Conservation (phyloP, 2,888 invertebrate species). For the Cephus rjabovi region DNA sequence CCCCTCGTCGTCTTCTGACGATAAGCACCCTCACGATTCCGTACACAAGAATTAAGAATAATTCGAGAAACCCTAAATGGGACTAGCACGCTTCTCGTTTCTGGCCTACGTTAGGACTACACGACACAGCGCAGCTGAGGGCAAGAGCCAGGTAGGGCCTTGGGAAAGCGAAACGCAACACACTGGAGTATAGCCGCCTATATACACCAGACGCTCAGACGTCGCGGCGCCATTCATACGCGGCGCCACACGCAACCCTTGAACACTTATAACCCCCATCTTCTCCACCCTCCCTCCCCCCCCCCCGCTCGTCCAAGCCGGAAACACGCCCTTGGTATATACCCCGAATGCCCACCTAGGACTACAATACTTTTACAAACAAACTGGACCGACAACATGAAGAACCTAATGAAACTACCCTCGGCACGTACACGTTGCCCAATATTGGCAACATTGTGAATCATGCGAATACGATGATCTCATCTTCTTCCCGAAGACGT, state of each 20-base stretch:
- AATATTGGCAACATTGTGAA: not conserved
- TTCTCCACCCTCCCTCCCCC: not conserved
- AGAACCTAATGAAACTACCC: not conserved
- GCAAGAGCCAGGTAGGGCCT: not conserved
- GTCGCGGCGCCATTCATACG: slow-evolving; percentile 59
- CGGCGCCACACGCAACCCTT: slow-evolving; percentile 64
- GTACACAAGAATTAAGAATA: not conserved
- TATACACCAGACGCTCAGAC: slow-evolving; percentile 50
- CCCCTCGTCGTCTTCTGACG: not conserved
- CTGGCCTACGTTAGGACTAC: not conserved
- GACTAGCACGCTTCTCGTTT: not conserved
- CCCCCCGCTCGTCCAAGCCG: slow-evolving; percentile 1
- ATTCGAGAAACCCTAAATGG: not conserved
- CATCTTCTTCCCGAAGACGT: not conserved
- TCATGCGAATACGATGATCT: not conserved
- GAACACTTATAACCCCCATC: slow-evolving; percentile 48
- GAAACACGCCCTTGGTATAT: not conserved
- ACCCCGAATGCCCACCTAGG: not conserved
- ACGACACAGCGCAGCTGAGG: not conserved
- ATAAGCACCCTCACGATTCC: not conserved
- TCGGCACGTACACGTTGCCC: not conserved
- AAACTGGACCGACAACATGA: not conserved
- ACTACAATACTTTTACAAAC: not conserved
- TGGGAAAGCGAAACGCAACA: not conserved
- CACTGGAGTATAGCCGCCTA: not conserved